These are phyloP conservation scores for Bradynema listronoti DNA, from an alignment of 1,140 invertebrate genomes.

Conservation along the genomic window DNA sequence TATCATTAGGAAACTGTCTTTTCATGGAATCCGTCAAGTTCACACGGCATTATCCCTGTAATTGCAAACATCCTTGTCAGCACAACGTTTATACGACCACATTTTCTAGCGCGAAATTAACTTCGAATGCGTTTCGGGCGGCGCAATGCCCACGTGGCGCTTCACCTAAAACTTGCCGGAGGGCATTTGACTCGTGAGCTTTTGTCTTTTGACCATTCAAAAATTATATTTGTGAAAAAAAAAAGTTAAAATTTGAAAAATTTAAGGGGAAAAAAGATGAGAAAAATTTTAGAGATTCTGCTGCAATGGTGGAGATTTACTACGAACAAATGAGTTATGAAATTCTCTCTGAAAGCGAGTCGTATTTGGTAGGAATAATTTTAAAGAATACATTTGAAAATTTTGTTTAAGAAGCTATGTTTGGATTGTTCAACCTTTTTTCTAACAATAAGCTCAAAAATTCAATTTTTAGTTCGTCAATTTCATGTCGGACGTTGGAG, in stretches of 20 bases:
- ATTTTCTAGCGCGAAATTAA: constrained; percentile 51
- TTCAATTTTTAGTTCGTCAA: constrained; percentile 46
- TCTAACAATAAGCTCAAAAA: not conserved
- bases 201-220: constrained; percentile 1
- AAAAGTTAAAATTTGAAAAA: not conserved
- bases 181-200: constrained; percentile 27
- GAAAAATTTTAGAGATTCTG: constrained; percentile 27
- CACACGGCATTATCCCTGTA: constrained; percentile 34
- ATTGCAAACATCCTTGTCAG: constrained; percentile 48
- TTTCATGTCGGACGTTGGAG: constrained; percentile 54
- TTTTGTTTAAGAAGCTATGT: not conserved
- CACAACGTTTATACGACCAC: constrained; percentile 55
- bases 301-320: constrained; percentile 54
- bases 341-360: constrained; percentile 49
- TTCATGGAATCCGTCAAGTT: constrained; percentile 39
- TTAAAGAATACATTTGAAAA: not conserved
- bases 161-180: constrained; percentile 19
- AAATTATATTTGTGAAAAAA: not conserved
- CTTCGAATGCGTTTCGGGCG: constrained; percentile 40
- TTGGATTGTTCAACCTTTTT: too few relatives aligned
- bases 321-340: constrained; percentile 58
- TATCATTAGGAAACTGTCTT: constrained; percentile 41
- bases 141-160: constrained; percentile 10
- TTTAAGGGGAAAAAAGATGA: not conserved
- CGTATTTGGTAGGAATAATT: constrained; percentile 41